Conservation (phyloP, 2,888 invertebrate genomes). For the Zhuqinia jingwanae region DNA sequence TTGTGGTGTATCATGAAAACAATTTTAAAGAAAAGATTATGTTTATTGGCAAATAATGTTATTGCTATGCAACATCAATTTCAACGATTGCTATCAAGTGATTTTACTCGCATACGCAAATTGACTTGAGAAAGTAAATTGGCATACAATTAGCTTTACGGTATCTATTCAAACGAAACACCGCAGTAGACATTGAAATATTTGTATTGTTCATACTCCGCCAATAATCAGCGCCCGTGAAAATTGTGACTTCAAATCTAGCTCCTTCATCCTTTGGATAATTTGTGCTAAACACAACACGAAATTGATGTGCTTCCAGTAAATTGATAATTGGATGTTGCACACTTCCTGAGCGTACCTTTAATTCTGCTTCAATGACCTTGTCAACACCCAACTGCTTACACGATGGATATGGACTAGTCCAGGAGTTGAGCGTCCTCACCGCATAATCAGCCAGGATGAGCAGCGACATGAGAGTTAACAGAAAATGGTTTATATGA, state of each 20-base stretch:
- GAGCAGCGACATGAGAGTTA: not conserved
- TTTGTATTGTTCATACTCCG: not conserved
- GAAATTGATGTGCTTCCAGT: not conserved
- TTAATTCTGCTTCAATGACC: constrained; percentile 17
- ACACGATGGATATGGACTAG: constrained; percentile 30
- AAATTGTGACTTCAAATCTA: constrained; percentile 47
- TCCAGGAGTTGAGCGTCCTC: constrained; percentile 44
- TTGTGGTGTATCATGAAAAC: no score
- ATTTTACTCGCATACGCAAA: no score
- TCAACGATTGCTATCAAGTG: no score
- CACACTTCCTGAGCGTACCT: not conserved
- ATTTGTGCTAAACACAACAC: not conserved
- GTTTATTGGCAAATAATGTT: no score
- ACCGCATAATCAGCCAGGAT: constrained; percentile 53
- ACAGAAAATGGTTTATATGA: not conserved
- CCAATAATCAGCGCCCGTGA: constrained; percentile 16
- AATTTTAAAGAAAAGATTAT: no score
- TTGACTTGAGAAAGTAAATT: constrained; percentile 53
- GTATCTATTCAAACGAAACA: constrained; percentile 46
- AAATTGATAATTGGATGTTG: not conserved
- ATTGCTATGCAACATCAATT: no score
- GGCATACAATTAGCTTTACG: not conserved
- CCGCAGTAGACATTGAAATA: constrained; percentile 53
- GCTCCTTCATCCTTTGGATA: not conserved
- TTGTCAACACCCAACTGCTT: not conserved